Evolutionary conservation across 2,888 invertebrate species (phyloP).

Genomic region (Schizaphis graminum): DNA sequence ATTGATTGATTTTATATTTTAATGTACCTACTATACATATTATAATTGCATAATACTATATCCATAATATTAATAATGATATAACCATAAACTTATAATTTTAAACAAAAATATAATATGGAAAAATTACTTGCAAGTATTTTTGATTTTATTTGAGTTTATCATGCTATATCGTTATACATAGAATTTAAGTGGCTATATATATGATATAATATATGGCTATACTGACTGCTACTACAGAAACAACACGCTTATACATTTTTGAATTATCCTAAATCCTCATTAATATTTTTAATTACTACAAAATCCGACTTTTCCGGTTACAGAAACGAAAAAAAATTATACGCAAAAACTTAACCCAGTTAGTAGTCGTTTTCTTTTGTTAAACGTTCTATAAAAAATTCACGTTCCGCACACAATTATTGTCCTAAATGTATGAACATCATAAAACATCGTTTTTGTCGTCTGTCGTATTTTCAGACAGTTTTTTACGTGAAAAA

Average conservation of each 20-base stretch:
- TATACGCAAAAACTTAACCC: neutral
- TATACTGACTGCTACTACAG: too few relatives aligned
- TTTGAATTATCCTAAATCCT: neutral
- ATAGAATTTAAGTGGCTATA: neutral
- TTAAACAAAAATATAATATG: neutral
- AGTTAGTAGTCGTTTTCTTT: neutral
- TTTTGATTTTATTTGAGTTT: neutral
- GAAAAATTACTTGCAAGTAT: neutral
- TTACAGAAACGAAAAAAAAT: neutral
- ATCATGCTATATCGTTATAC: neutral
- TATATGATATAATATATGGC: neutral
- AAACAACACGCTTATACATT: neutral
- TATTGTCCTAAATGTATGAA: neutral
- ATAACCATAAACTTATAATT: neutral
- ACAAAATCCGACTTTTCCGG: neutral
- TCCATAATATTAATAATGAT: constrained; percentile 14
- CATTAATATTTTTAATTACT: constrained; percentile 11
- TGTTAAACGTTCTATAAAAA: neutral
- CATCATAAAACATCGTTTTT: neutral
- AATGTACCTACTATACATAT: neutral
- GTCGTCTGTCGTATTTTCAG: constrained; percentile 5
- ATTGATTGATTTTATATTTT: neutral
- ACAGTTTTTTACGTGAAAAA: constrained; percentile 38
- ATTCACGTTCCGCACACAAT: neutral
- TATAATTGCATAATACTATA: constrained; percentile 6